Evolutionary conservation across 2,888 invertebrate species (phyloP).

Genomic region (Rotaria magnacalcarata): DNA sequence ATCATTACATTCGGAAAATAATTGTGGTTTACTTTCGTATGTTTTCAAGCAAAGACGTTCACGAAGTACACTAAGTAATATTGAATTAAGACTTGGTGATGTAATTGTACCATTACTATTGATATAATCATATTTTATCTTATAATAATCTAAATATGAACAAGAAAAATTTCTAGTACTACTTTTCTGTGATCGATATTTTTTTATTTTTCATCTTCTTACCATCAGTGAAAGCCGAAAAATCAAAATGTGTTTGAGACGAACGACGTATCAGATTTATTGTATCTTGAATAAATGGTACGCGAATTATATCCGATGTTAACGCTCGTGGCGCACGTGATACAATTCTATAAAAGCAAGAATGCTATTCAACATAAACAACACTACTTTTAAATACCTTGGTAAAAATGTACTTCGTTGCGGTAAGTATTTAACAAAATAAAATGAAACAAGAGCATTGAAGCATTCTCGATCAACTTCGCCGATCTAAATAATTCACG

Average conservation of each 20-base stretch:
- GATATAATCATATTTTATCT: background rate
- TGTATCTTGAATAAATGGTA: background rate
- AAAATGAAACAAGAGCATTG: slow-evolving; percentile 29
- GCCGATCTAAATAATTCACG: background rate
- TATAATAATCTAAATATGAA: background rate
- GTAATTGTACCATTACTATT: background rate
- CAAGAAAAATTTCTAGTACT: background rate
- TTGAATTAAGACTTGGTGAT: slow-evolving; percentile 14
- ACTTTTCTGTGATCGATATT: too few species aligned
- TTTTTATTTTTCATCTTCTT: background rate
- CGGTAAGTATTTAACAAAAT: slow-evolving; percentile 28
- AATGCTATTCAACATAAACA: background rate
- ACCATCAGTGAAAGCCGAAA: background rate
- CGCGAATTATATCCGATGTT: background rate
- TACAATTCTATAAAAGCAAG: background rate
- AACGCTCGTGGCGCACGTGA: background rate
- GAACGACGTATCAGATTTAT: slow-evolving; percentile 15
- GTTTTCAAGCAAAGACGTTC: background rate
- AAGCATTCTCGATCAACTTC: slow-evolving; percentile 24
- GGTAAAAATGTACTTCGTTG: background rate
- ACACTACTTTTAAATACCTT: background rate
- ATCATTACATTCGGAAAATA: background rate
- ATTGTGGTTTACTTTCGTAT: background rate
- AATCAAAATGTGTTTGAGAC: background rate
- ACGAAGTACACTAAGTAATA: background rate